Evolutionary conservation across 64 coral and sea anemone species (phyloP).

Genomic region (Actinia tenebrosa): DNA sequence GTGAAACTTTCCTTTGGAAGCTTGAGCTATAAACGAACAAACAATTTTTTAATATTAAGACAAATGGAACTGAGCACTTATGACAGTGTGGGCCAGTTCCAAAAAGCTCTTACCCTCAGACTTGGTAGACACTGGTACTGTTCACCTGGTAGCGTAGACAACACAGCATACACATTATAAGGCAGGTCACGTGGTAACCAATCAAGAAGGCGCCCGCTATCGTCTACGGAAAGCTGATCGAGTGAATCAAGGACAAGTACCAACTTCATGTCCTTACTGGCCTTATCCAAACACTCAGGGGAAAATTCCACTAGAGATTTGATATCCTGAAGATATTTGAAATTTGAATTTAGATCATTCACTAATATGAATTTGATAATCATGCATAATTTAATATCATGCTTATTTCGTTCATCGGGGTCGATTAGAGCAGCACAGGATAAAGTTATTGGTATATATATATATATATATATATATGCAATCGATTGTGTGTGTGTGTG

Average conservation of each 20-base stretch:
- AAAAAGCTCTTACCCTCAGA: slow-evolving; percentile 48
- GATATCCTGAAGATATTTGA: slow-evolving; percentile 28
- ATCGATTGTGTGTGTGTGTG: no score
- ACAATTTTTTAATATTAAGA: no score
- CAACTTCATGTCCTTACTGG: slow-evolving; percentile 1
- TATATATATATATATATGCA: no score
- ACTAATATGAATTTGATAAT: no score
- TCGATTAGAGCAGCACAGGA: no score
- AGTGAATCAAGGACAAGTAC: slow-evolving; percentile 70
- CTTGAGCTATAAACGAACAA: slow-evolving; percentile 28
- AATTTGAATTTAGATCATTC: no score
- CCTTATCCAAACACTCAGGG: slow-evolving; percentile 55
- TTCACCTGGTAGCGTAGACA: slow-evolving; percentile 73
- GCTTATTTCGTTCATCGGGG: no score
- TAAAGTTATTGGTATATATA: no score
- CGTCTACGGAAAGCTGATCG: slow-evolving; percentile 54
- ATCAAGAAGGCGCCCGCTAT: slow-evolving; percentile 53
- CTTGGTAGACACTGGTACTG: slow-evolving; percentile 69
- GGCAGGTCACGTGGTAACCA: slow-evolving; percentile 64
- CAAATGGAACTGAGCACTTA: no score
- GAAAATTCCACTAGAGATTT: slow-evolving; percentile 40
- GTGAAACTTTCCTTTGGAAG: slow-evolving; percentile 47
- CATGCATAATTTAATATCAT: no score
- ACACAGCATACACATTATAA: slow-evolving; percentile 33
- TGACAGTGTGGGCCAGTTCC: no score